Evolutionary conservation across 2,113 vertebrate species (phyloP).

Genomic region (Sphaerodactylus townsendi): DNA sequence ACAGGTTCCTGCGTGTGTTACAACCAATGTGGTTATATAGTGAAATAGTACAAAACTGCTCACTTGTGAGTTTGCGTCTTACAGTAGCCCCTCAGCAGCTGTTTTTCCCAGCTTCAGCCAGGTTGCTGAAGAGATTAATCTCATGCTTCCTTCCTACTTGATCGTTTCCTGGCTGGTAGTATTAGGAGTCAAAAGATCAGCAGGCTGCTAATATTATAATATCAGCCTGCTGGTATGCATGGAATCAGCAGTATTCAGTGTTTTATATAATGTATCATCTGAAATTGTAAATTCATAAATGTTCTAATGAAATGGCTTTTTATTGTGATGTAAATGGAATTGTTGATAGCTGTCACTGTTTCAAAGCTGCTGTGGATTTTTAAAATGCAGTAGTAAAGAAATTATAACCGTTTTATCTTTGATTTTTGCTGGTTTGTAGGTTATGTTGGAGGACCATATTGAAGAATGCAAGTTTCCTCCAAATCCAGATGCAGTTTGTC

Average conservation of each 20-base stretch:
- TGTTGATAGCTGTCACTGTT: background rate
- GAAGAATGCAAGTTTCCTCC: conserved; percentile 90
- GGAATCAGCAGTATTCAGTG: background rate
- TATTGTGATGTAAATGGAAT: background rate
- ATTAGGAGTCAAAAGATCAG: too few relatives aligned
- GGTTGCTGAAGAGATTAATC: too few relatives aligned
- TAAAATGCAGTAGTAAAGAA: background rate
- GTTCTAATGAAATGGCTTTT: background rate
- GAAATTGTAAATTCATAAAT: background rate
- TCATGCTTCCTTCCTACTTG: too few relatives aligned
- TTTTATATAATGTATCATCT: background rate
- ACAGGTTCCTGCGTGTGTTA: too few relatives aligned
- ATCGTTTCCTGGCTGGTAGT: too few relatives aligned
- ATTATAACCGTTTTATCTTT: background rate
- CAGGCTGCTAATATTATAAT: too few relatives aligned
- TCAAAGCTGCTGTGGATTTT: background rate
- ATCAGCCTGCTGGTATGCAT: too few relatives aligned
- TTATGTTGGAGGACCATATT: conserved; percentile 76
- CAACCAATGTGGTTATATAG: too few relatives aligned
- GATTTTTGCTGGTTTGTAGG: conserved; percentile 62
- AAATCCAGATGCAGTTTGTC: conserved; percentile 86
- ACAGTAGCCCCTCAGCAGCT: too few relatives aligned
- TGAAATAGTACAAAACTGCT: too few relatives aligned
- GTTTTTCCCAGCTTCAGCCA: too few relatives aligned
- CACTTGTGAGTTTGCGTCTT: too few relatives aligned